These are phyloP conservation scores for Sciaenops ocellatus DNA, from an alignment of 2,797 vertebrate species.

Conservation along the genomic window DNA sequence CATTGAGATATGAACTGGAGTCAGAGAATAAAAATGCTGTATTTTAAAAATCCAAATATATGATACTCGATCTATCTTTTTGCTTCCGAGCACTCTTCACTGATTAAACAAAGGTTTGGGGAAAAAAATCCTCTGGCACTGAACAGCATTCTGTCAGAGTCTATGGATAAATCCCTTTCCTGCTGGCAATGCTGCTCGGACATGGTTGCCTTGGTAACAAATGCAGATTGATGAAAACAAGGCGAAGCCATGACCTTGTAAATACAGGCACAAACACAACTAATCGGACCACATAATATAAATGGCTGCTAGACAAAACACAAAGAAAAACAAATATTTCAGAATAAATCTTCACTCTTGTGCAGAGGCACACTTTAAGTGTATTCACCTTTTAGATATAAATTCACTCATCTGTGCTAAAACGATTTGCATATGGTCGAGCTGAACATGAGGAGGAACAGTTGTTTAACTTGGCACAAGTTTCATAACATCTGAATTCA, in stretches of 20 bases:
- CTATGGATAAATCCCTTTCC: slow-evolving; percentile 2
- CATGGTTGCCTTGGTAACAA: slow-evolving; percentile 30
- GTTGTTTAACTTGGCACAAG: not conserved
- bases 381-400: not conserved
- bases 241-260: not conserved
- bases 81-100: not conserved
- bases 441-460: slow-evolving; percentile 10
- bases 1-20: not conserved
- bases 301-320: not conserved
- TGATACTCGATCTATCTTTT: not conserved
- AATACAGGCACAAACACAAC: not conserved
- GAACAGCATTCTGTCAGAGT: not conserved
- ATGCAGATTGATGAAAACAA: slow-evolving; percentile 22
- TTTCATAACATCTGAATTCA: slow-evolving; percentile 8
- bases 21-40: not conserved
- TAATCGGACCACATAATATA: no score
- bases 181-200: not conserved
- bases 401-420: not conserved
- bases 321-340: not conserved
- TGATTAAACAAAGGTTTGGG: not conserved
- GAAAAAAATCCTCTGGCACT: not conserved
- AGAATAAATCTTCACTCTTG: not conserved
- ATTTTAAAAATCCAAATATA: not conserved
- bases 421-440: not conserved
- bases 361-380: no score